Evolutionary conservation across 2,797 vertebrate species (phyloP).

Genomic region (Brachyrhaphis roseni): DNA sequence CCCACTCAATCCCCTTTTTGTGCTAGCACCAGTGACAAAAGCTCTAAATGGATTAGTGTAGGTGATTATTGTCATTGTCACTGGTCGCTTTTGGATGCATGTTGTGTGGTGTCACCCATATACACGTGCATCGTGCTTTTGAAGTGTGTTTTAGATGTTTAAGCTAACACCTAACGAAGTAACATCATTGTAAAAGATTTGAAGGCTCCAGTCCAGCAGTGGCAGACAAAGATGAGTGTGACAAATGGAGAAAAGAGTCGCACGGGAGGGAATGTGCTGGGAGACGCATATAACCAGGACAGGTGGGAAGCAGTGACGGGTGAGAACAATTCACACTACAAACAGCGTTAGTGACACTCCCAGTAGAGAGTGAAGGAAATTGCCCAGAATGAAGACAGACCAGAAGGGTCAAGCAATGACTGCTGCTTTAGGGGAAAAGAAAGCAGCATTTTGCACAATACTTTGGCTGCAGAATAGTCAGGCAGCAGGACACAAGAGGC

Average conservation of each 20-base stretch:
- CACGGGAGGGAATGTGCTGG: constrained; percentile 10
- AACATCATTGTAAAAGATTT: constrained; percentile 43
- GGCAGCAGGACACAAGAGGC: constrained; percentile 45
- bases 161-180: constrained; percentile 45
- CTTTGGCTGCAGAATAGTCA: constrained; percentile 65
- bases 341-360: constrained; percentile 48
- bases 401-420: constrained; percentile 27
- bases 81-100: constrained; percentile 54
- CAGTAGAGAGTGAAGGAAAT: constrained; percentile 62
- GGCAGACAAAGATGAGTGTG: constrained; percentile 40
- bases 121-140: constrained; percentile 16
- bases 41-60: constrained; percentile 79
- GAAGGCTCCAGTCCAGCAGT: constrained; percentile 26
- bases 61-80: constrained; percentile 79
- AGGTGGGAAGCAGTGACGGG: constrained; percentile 23
- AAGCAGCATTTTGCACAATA: constrained; percentile 24
- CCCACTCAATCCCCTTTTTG: constrained; percentile 57
- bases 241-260: constrained; percentile 27
- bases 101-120: constrained; percentile 49
- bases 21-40: constrained; percentile 70
- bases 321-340: constrained; percentile 67
- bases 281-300: constrained; percentile 25
- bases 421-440: constrained; percentile 14
- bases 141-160: constrained; percentile 31
- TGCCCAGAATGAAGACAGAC: constrained; percentile 70